Conservation (phyloP, 2,888 invertebrate genomes). For the Megamerina dolium region DNA sequence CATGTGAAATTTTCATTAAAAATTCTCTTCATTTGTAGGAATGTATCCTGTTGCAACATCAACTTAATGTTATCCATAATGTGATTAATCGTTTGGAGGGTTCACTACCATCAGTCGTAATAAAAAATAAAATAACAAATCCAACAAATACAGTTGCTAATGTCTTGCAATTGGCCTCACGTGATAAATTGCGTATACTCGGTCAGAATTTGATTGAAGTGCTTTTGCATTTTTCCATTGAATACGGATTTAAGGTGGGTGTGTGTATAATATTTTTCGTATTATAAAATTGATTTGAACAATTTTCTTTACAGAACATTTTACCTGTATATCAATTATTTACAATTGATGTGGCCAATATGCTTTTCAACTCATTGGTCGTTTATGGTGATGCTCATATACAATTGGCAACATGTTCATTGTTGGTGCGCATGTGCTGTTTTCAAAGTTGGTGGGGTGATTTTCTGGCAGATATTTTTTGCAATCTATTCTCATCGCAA, state of each 20-base stretch:
- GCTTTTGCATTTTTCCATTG: slow-evolving; percentile 64
- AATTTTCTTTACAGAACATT: slow-evolving; percentile 32
- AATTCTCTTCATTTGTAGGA: slow-evolving; percentile 53
- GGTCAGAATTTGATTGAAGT: slow-evolving; percentile 78
- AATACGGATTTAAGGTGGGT: slow-evolving; percentile 51
- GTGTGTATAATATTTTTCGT: neutral
- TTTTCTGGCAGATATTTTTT: slow-evolving; percentile 77
- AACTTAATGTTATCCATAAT: slow-evolving; percentile 75
- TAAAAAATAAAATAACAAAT: too few relatives aligned
- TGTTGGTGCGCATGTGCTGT: slow-evolving; percentile 69
- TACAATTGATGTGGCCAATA: slow-evolving; percentile 53
- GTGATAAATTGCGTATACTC: slow-evolving; percentile 77
- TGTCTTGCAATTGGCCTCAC: slow-evolving; percentile 59
- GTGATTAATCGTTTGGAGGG: slow-evolving; percentile 70
- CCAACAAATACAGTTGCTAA: slow-evolving; percentile 29
- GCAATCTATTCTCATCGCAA: slow-evolving; percentile 70
- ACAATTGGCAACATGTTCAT: slow-evolving; percentile 70
- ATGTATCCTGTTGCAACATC: slow-evolving; percentile 82
- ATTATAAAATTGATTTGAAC: slow-evolving; percentile 1
- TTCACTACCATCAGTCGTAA: slow-evolving; percentile 40
- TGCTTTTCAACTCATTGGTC: slow-evolving; percentile 66
- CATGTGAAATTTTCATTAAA: neutral
- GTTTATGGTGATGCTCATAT: slow-evolving; percentile 72
- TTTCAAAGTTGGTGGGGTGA: slow-evolving; percentile 83
- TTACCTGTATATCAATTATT: slow-evolving; percentile 45